Base-by-base conservation (phyloP, 2,113 vertebrate genomes). In the Takifugu flavidus region DNA sequence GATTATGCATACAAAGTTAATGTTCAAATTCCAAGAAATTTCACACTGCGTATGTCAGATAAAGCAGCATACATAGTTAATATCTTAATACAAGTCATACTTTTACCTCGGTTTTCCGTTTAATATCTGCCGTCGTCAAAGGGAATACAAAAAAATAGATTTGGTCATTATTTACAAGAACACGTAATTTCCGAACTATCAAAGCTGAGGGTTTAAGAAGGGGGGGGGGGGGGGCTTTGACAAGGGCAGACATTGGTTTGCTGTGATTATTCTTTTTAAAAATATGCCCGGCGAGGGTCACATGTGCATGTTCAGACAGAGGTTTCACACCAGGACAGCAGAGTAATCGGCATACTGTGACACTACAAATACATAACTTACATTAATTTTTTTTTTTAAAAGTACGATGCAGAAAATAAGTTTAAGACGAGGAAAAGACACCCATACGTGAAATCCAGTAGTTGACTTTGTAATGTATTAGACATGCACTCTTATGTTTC, bases 161-260 rank as follows among this genome's bases (percentile, higher is more conserved):
- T 94, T 92, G 92, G 92, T 94, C 90, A 91, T 92, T 95, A 94
- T 95, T 94, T 95, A 96, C 94, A 94, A 93, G 84, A 92, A 91
- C 84, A 87, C 88, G 87, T 88, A 76, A 84, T 90, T 86, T 91
- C 90, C 86, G 85, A 92, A 89, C 91, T 92, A 92, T 75, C 82
- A 89, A 87, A 91, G 90, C 87, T 86, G 89, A 89, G 86, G 85
- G 86, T 87, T 79, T 56, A 61, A 86, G 73, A 80, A 85, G 80
- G 72, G 77, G 79, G 71, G 77, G 71, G 77, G 80, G 76, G 77
- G 84, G 46, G 75, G 53, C 77, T 90, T 90, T 92, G 91, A 92
- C 90, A 91, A 89, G 82, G 89, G 91, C 90, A 91, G 92, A 91
- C 93, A 93, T 90, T 88, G 58, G 54, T 73, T 79, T 80, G 69